These are phyloP conservation scores for Ypsolopha scabrella DNA, from an alignment of 2,888 invertebrate genomes.

Conservation along the genomic window DNA sequence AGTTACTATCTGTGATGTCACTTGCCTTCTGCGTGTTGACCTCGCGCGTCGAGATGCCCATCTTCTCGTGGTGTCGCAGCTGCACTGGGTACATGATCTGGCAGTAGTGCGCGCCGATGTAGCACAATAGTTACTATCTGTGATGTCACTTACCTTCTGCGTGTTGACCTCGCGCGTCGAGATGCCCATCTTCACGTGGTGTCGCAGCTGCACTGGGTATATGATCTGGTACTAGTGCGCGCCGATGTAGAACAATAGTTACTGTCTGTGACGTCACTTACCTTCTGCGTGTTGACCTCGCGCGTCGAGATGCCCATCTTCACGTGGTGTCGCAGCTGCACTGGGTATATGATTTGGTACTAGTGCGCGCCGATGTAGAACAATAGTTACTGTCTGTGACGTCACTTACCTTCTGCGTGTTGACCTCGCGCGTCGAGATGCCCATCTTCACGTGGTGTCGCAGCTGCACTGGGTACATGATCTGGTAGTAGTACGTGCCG, in stretches of 20 bases:
- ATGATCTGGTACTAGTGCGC: slow-evolving; percentile 94
- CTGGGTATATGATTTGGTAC: slow-evolving; percentile 95
- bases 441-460: slow-evolving; percentile 97
- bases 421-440: slow-evolving; percentile 92
- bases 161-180: slow-evolving; percentile 92
- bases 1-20: too few relatives aligned
- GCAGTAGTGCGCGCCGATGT: slow-evolving; percentile 92
- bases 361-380: slow-evolving; percentile 91
- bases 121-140: slow-evolving; percentile 91
- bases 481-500: slow-evolving; percentile 92
- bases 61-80: too few relatives aligned
- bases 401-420: slow-evolving; percentile 90
- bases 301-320: slow-evolving; percentile 96
- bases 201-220: slow-evolving; percentile 92
- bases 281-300: slow-evolving; percentile 90
- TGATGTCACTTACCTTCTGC: slow-evolving; percentile 91
- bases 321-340: slow-evolving; percentile 93
- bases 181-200: slow-evolving; percentile 96
- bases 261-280: too few relatives aligned
- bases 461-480: slow-evolving; percentile 94
- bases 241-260: slow-evolving; percentile 91
- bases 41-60: too few relatives aligned
- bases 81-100: slow-evolving; percentile 96
- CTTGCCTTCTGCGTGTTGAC: too few relatives aligned
- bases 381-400: slow-evolving; percentile 92